Evolutionary conservation across 2,797 vertebrate species (phyloP).

Genomic region (Pangasius mekongensis): DNA sequence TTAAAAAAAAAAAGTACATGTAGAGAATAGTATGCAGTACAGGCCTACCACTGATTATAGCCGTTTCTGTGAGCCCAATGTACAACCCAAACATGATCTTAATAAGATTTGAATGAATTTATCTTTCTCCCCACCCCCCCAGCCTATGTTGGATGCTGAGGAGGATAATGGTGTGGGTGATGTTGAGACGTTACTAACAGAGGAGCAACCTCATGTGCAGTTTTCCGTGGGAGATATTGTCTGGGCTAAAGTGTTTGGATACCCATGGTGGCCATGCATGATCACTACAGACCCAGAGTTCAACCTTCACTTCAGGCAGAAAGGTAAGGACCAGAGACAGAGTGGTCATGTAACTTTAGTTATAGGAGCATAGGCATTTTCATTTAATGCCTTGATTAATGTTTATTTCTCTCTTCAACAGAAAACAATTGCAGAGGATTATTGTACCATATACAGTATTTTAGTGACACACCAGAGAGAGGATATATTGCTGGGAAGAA

Average conservation of each 20-base stretch:
- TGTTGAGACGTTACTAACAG: conserved; percentile 41
- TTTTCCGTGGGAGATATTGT: conserved; percentile 88
- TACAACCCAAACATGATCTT: not conserved
- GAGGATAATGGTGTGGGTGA: conserved; percentile 64
- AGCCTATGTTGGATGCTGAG: conserved; percentile 56
- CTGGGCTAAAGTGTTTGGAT: conserved; percentile 96
- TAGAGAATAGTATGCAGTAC: not conserved
- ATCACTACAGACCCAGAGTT: conserved; percentile 91
- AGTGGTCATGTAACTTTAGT: not conserved
- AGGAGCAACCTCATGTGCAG: conserved; percentile 64
- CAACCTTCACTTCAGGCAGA: conserved; percentile 84
- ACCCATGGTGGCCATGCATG: conserved; percentile 99
- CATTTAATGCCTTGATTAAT: not conserved
- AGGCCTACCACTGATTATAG: not conserved
- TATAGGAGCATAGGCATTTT: not conserved
- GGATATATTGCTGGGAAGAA: conserved; percentile 97
- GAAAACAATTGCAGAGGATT: conserved; percentile 66
- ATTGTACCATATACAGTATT: conserved; percentile 96
- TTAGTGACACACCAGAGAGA: conserved; percentile 92
- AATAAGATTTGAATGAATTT: not conserved
- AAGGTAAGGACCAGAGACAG: conserved; percentile 76
- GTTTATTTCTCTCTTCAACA: conserved; percentile 32
- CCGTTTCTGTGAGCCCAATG: not conserved
- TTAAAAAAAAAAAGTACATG: not conserved
- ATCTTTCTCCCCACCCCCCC: not conserved